Conservation (phyloP, 2,888 invertebrate species). For the Watsonalla binaria region DNA sequence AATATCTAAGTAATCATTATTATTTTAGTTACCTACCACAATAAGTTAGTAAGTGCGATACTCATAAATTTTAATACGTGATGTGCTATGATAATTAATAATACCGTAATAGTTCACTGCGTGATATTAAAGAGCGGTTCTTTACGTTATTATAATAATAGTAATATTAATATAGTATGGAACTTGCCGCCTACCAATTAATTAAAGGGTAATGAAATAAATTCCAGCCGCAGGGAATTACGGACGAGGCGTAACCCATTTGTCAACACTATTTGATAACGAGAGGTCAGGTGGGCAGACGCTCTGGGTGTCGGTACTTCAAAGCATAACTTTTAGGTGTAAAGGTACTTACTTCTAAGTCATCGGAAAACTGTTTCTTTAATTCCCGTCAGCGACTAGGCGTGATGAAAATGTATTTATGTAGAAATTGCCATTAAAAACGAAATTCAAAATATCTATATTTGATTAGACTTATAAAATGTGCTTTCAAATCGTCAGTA, state of each 20-base stretch:
- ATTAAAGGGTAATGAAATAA: conserved; percentile 66
- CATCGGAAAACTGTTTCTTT: too few species aligned
- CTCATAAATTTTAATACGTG: too few species aligned
- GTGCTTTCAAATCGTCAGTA: too few species aligned
- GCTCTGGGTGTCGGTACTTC: not conserved
- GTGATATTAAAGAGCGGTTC: not conserved
- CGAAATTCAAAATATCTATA: too few species aligned
- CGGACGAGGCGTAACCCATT: conserved; percentile 59
- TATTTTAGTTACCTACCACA: too few species aligned
- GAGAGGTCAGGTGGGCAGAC: conserved; percentile 23
- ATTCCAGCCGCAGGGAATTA: conserved; percentile 44
- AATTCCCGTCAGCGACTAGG: too few species aligned
- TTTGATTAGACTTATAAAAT: too few species aligned
- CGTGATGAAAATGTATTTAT: too few species aligned
- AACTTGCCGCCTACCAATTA: conserved; percentile 57
- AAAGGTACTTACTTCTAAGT: not conserved
- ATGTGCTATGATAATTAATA: too few species aligned
- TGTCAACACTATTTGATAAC: conserved; percentile 63
- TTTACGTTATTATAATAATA: conserved; percentile 29
- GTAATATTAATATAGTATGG: conserved; percentile 34
- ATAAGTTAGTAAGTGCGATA: too few species aligned
- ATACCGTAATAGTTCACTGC: not conserved
- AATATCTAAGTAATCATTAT: too few species aligned
- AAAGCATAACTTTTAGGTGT: not conserved
- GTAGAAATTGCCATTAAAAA: too few species aligned